A percentile compares a stretch with the other conserved stretches of the same genome.
Conservation (phyloP, 2,888 invertebrate genomes). For the Campoplex capitator region DNA sequence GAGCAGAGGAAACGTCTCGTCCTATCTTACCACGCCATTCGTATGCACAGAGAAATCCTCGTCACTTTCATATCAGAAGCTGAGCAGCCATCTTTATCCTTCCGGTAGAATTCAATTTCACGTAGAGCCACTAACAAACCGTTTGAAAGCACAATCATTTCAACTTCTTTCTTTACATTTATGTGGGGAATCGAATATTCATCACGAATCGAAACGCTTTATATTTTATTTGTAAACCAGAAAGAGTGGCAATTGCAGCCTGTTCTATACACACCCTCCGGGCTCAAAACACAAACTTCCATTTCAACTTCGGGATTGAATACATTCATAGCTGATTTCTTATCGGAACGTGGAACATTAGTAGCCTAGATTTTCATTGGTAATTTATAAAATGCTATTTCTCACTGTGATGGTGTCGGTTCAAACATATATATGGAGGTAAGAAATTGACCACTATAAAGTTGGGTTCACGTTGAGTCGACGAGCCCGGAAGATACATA, state of each 20-base stretch:
- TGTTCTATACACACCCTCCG: background rate
- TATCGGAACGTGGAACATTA: conserved; percentile 10
- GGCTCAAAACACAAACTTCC: background rate
- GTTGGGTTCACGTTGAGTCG: conserved; percentile 20
- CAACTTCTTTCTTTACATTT: background rate
- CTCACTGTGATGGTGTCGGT: background rate
- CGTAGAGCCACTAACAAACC: background rate
- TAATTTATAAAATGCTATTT: background rate
- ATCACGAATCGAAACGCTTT: background rate
- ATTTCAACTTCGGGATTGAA: background rate
- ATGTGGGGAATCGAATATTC: background rate
- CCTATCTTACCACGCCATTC: conserved; percentile 41
- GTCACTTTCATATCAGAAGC: conserved; percentile 13
- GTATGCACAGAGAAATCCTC: conserved; percentile 30
- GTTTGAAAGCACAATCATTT: background rate
- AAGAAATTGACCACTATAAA: conserved; percentile 36
- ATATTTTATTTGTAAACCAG: background rate
- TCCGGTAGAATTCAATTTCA: background rate
- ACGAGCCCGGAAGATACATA: conserved; percentile 56
- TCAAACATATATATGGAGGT: background rate
- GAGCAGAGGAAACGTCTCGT: background rate
- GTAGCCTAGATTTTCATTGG: background rate
- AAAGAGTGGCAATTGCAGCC: background rate
- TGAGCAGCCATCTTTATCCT: background rate
- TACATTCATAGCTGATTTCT: conserved; percentile 18